Evolutionary conservation across 2,888 invertebrate genomes (phyloP).

Genomic region (Penaeus monodon): DNA sequence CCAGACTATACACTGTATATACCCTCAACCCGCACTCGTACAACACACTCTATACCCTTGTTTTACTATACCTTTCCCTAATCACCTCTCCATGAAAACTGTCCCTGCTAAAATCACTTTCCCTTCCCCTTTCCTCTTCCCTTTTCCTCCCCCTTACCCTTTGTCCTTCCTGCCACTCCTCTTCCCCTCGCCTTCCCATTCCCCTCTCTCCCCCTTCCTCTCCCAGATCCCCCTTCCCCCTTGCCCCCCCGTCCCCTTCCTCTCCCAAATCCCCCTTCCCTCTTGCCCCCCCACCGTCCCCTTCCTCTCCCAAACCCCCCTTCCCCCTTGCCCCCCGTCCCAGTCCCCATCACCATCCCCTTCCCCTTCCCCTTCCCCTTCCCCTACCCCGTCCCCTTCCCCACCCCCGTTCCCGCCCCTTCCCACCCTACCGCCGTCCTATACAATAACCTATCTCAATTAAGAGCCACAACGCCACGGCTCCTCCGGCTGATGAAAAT

Average conservation of each 20-base stretch:
- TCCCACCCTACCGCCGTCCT: too few relatives aligned
- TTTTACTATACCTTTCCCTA: too few relatives aligned
- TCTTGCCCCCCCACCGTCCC: not conserved
- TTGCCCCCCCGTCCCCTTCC: not conserved
- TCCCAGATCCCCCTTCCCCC: not conserved
- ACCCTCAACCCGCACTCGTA: too few relatives aligned
- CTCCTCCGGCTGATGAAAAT: too few relatives aligned
- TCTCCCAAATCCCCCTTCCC: not conserved
- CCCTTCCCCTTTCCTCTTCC: not conserved
- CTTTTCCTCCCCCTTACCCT: not conserved
- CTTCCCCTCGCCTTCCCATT: not conserved
- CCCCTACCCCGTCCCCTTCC: not conserved
- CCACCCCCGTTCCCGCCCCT: too few relatives aligned
- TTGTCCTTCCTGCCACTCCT: not conserved
- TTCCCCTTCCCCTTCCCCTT: not conserved
- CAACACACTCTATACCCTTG: too few relatives aligned
- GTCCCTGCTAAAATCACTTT: too few relatives aligned
- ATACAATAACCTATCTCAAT: too few relatives aligned
- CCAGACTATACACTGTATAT: too few relatives aligned
- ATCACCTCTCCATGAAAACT: too few relatives aligned
- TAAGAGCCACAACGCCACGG: too few relatives aligned
- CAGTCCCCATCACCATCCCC: not conserved
- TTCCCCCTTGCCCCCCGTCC: not conserved
- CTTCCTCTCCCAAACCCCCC: not conserved
- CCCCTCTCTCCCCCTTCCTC: not conserved